A percentile compares a stretch with the other conserved stretches of the same genome.
phyloP scores from a whole-genome alignment of 2,113 vertebrate genomes.

The Naja naja region DNA sequence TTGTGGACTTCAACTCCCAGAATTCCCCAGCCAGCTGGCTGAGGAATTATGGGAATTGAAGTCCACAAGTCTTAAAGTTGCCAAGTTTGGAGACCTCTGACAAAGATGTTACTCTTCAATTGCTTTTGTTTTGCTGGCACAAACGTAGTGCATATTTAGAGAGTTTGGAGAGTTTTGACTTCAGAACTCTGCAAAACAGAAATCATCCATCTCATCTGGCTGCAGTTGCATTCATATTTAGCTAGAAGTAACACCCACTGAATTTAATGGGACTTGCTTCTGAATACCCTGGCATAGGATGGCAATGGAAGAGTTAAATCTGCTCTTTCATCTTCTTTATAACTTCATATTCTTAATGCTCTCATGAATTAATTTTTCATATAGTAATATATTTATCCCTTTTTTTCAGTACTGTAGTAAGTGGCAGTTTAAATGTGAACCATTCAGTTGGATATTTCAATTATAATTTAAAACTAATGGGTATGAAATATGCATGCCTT shows the following conservation, averaged over 20 bases:
- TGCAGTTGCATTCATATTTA: background rate
- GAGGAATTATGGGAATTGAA: too few species aligned
- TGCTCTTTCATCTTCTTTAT: conserved; percentile 29
- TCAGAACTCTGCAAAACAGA: background rate
- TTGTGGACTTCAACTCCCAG: too few species aligned
- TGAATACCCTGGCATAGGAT: background rate
- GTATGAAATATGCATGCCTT: conserved; percentile 47
- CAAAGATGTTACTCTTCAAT: background rate
- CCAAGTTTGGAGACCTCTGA: background rate
- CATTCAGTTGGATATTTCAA: conserved; percentile 47
- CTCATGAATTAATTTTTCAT: conserved; percentile 51
- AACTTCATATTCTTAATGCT: conserved; percentile 11
- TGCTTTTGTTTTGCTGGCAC: background rate
- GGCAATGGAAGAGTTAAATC: conserved; percentile 31
- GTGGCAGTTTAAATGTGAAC: conserved; percentile 51
- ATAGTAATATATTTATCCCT: conserved; percentile 45
- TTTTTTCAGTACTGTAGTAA: conserved; percentile 35
- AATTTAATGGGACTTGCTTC: background rate
- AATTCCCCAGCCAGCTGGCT: too few species aligned
- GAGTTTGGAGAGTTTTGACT: background rate
- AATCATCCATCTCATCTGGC: background rate
- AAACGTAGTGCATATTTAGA: background rate
- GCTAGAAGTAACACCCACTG: background rate
- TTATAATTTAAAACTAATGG: conserved; percentile 49
- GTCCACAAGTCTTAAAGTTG: too few species aligned